These are phyloP conservation scores for Rhynchotus rufescens DNA, from an alignment of 2,797 vertebrate genomes.

Conservation along the genomic window DNA sequence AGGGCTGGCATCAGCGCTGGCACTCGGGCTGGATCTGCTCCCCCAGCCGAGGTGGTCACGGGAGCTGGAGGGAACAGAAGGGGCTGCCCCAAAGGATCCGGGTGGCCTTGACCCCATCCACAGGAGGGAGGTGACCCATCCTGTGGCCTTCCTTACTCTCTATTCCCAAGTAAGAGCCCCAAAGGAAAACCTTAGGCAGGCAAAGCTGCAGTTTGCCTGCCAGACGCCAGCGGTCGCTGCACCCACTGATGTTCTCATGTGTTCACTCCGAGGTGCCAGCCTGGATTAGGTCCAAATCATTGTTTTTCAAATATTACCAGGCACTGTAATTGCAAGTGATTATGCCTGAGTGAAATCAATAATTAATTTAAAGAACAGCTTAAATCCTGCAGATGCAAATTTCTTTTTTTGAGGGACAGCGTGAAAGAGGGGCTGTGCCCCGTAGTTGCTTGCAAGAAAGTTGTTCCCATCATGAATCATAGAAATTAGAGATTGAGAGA, in stretches of 20 bases:
- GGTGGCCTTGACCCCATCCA: neutral
- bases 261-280: neutral
- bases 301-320: slow-evolving; percentile 12
- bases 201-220: neutral
- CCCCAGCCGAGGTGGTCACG: no score
- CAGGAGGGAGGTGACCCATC: neutral
- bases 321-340: slow-evolving; percentile 1
- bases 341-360: slow-evolving; percentile 23
- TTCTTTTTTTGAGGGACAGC: neutral
- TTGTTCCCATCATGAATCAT: neutral
- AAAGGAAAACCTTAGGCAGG: neutral
- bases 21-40: neutral
- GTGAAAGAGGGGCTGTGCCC: neutral
- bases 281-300: neutral
- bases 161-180: neutral
- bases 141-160: no score
- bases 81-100: neutral
- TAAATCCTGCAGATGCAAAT: neutral
- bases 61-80: neutral
- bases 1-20: neutral
- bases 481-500: slow-evolving; percentile 26
- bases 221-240: neutral
- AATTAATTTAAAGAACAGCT: slow-evolving; percentile 53
- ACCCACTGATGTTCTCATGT: neutral
- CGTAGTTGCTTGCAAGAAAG: neutral